phyloP scores from a whole-genome alignment of 2,888 invertebrate species.

The Macrosoma leucophasiata region DNA sequence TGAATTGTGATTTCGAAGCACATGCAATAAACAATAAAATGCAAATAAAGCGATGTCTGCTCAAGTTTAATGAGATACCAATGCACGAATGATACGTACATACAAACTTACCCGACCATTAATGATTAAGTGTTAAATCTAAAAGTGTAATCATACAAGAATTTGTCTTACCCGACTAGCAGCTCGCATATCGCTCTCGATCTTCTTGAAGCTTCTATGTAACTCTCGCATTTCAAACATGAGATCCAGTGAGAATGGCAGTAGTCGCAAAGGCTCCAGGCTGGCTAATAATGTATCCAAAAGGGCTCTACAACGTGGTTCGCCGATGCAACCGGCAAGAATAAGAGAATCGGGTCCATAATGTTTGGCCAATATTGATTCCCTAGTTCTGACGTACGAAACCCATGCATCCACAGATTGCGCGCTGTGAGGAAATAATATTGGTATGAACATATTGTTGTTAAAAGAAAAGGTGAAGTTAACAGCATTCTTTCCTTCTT shows the following conservation, averaged over 20 bases:
- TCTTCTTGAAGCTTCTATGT: slow-evolving; percentile 83
- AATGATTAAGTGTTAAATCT: slow-evolving; percentile 6
- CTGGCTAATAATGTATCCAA: slow-evolving; percentile 85
- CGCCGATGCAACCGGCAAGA: slow-evolving; percentile 76
- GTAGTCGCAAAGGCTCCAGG: slow-evolving; percentile 85
- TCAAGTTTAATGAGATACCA: slow-evolving; percentile 34
- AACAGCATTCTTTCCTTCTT: no score
- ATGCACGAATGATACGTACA: slow-evolving; percentile 40
- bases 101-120: slow-evolving; percentile 26
- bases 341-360: slow-evolving; percentile 86
- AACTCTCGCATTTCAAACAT: slow-evolving; percentile 86
- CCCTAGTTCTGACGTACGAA: slow-evolving; percentile 88
- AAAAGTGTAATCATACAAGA: no score
- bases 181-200: slow-evolving; percentile 74
- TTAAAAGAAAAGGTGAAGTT: background rate
- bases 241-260: slow-evolving; percentile 88
- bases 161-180: slow-evolving; percentile 60
- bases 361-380: slow-evolving; percentile 86
- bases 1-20: slow-evolving; percentile 62
- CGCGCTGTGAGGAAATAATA: slow-evolving; percentile 69
- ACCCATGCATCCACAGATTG: slow-evolving; percentile 94
- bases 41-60: slow-evolving; percentile 71
- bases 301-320: slow-evolving; percentile 74
- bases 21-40: slow-evolving; percentile 73
- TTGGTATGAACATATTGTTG: background rate